These are phyloP conservation scores for Eumaeus atala DNA, from an alignment of 1,140 invertebrate species.

Conservation along the genomic window DNA sequence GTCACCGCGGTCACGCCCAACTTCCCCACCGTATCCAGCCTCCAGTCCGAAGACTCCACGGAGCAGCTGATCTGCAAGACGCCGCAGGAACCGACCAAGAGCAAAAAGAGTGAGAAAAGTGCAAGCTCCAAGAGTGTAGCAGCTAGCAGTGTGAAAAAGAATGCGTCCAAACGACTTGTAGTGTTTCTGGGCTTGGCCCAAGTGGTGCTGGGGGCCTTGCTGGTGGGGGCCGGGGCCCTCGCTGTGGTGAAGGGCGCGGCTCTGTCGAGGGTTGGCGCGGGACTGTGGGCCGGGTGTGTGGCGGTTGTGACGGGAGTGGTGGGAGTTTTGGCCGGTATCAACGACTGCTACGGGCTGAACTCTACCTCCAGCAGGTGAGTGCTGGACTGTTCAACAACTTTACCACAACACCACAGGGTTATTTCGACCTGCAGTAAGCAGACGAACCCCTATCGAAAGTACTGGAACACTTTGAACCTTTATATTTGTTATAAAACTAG, in stretches of 20 bases:
- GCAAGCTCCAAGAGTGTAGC: slow-evolving; percentile 57
- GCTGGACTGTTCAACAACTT: not conserved
- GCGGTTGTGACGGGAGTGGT: slow-evolving; percentile 75
- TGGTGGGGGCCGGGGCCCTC: slow-evolving; percentile 75
- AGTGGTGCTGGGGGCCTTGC: slow-evolving; percentile 73
- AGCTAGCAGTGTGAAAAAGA: slow-evolving; percentile 46
- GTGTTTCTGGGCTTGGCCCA: slow-evolving; percentile 74
- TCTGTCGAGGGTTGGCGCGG: slow-evolving; percentile 75
- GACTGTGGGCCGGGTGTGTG: slow-evolving; percentile 77
- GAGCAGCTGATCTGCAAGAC: slow-evolving; percentile 75
- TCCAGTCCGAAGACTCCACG: slow-evolving; percentile 71
- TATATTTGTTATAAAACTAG: no score
- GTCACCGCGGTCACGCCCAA: slow-evolving; percentile 44
- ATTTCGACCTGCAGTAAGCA: no score
- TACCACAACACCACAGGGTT: not conserved
- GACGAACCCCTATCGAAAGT: not conserved
- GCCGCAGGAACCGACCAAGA: slow-evolving; percentile 58
- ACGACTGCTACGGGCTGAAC: slow-evolving; percentile 74
- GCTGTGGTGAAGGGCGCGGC: slow-evolving; percentile 75
- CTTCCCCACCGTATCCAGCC: slow-evolving; percentile 54
- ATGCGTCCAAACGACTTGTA: slow-evolving; percentile 46
- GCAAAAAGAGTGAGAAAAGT: no score
- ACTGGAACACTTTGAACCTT: not conserved
- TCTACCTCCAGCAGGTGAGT: slow-evolving; percentile 55
- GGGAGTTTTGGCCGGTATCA: slow-evolving; percentile 68